Conservation (phyloP, 64 coral and sea anemone species). For the Catalaphyllia jardinei region DNA sequence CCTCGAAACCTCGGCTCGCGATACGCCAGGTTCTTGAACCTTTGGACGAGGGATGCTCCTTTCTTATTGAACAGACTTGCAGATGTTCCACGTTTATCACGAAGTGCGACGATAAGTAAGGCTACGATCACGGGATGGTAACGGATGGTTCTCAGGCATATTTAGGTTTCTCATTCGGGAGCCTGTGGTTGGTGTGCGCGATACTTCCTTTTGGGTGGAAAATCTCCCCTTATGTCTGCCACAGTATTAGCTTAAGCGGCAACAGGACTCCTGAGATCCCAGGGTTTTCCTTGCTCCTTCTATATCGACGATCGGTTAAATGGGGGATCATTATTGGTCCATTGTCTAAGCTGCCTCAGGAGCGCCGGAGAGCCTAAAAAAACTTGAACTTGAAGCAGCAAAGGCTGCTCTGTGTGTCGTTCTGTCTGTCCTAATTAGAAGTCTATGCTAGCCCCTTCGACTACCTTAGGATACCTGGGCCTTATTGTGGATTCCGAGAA, state of each 20-base stretch:
- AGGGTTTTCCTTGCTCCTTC: slow-evolving; percentile 25
- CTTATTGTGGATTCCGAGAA: not conserved
- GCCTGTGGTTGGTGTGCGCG: not conserved
- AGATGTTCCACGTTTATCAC: not conserved
- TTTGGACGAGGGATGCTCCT: slow-evolving; percentile 6
- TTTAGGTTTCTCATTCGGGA: too few species aligned
- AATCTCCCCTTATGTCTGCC: too few species aligned
- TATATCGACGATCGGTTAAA: slow-evolving; percentile 47
- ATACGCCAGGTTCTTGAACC: slow-evolving; percentile 18
- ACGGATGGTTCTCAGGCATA: too few species aligned
- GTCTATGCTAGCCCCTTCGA: slow-evolving; percentile 1
- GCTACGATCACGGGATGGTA: too few species aligned
- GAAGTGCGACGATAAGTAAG: too few species aligned
- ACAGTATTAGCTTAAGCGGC: not conserved
- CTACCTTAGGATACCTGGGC: not conserved
- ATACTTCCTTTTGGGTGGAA: not conserved
- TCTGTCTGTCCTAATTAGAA: slow-evolving; percentile 17
- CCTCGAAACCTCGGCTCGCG: not conserved
- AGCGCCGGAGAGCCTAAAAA: not conserved
- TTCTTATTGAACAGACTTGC: slow-evolving; percentile 13
- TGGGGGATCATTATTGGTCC: slow-evolving; percentile 14
- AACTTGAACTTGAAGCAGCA: not conserved
- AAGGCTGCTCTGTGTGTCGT: not conserved
- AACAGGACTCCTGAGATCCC: not conserved
- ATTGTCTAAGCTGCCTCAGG: not conserved